Conservation (phyloP, 2,113 vertebrate species). For the Conger conger region DNA sequence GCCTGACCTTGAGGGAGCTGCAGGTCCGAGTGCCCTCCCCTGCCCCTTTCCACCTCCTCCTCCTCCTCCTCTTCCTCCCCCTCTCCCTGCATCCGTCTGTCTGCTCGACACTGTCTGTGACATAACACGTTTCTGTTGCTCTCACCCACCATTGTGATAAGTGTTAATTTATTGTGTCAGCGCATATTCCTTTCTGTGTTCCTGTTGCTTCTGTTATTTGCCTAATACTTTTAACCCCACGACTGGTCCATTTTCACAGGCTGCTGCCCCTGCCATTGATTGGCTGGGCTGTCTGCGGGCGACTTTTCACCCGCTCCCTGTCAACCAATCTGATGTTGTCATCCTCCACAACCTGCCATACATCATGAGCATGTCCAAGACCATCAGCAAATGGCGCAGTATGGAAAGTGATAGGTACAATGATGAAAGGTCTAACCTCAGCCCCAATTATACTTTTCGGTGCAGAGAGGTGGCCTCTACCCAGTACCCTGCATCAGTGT, state of each 20-base stretch:
- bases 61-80: background rate
- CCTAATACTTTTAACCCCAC: background rate
- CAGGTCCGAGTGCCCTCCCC: conserved; percentile 66
- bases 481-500: too few species aligned
- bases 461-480: background rate
- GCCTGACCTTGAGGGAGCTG: conserved; percentile 74
- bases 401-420: conserved; percentile 56
- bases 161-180: background rate
- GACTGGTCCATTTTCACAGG: conserved; percentile 60
- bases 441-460: background rate
- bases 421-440: background rate
- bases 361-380: conserved; percentile 78
- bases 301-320: conserved; percentile 69
- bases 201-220: background rate
- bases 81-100: background rate
- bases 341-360: conserved; percentile 83
- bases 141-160: background rate
- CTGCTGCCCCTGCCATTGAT: conserved; percentile 79
- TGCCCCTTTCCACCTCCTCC: background rate
- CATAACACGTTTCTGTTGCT: background rate
- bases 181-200: background rate
- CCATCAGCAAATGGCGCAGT: conserved; percentile 54
- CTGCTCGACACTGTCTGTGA: background rate
- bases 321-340: conserved; percentile 73
- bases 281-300: conserved; percentile 83